Evolutionary conservation across 2,797 vertebrate genomes (phyloP).

Genomic region (Urocyon cinereoargenteus): DNA sequence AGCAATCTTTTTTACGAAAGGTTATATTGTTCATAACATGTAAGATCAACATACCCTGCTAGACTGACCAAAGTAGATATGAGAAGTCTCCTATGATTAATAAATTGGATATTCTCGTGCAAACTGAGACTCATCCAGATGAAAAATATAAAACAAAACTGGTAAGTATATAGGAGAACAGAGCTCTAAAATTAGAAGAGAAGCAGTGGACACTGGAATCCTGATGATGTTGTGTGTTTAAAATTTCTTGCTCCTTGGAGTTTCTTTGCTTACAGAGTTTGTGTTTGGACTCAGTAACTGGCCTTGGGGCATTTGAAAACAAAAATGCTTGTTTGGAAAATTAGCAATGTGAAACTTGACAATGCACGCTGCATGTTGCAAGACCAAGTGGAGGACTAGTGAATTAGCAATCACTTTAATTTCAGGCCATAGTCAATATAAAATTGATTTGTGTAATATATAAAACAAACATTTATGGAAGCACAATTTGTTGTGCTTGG

Average conservation of each 20-base stretch:
- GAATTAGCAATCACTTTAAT: constrained; percentile 82
- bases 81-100: constrained; percentile 90
- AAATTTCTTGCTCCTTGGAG: constrained; percentile 77
- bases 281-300: constrained; percentile 87
- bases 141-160: constrained; percentile 90
- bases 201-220: constrained; percentile 36
- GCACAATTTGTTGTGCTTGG: constrained; percentile 25
- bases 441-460: constrained; percentile 59
- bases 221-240: constrained; percentile 73
- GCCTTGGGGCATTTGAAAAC: constrained; percentile 90
- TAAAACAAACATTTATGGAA: constrained; percentile 60
- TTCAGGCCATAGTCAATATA: constrained; percentile 66
- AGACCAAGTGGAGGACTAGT: constrained; percentile 81
- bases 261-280: constrained; percentile 79
- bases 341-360: constrained; percentile 88
- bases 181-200: constrained; percentile 66
- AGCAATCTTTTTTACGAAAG: constrained; percentile 71
- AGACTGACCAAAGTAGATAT: constrained; percentile 83
- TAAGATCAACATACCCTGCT: constrained; percentile 81
- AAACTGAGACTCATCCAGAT: constrained; percentile 89
- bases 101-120: constrained; percentile 91
- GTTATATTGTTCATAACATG: constrained; percentile 80
- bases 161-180: constrained; percentile 76
- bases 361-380: constrained; percentile 84
- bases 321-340: constrained; percentile 89